A percentile compares a stretch with the other conserved stretches of the same genome.
These are phyloP conservation scores for Seriola dumerili DNA, from an alignment of 2,113 vertebrate species.

Conservation along the genomic window DNA sequence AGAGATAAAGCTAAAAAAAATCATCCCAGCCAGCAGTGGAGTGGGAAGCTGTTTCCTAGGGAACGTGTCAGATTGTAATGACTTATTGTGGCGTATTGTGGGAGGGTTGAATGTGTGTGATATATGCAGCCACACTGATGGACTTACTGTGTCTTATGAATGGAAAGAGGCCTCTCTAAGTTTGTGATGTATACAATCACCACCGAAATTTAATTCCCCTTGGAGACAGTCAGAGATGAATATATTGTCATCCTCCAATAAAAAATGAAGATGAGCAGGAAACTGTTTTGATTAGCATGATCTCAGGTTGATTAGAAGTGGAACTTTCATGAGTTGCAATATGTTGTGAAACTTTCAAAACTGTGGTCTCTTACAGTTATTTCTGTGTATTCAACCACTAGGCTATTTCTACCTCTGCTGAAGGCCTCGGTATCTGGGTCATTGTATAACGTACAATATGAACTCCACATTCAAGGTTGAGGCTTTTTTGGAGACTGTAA, in stretches of 20 bases:
- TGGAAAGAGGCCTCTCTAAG: slow-evolving; percentile 1
- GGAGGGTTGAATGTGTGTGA: slow-evolving; percentile 55
- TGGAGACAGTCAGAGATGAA: neutral
- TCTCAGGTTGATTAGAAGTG: neutral
- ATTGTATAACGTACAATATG: neutral
- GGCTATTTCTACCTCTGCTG: neutral
- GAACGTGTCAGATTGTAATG: slow-evolving; percentile 62
- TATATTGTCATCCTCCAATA: neutral
- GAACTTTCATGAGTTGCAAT: neutral
- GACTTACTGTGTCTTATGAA: slow-evolving; percentile 32
- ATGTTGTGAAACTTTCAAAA: neutral
- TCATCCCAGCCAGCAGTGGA: slow-evolving; percentile 11
- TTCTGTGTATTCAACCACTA: neutral
- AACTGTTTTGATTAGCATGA: neutral
- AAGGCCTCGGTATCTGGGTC: slow-evolving; percentile 12
- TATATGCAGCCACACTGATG: slow-evolving; percentile 34
- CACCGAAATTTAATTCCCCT: slow-evolving; percentile 14
- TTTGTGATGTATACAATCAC: slow-evolving; percentile 25
- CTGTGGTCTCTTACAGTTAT: neutral
- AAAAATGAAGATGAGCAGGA: slow-evolving; percentile 1
- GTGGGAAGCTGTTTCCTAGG: slow-evolving; percentile 70
- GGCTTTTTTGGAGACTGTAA: neutral
- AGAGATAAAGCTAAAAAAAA: slow-evolving; percentile 26
- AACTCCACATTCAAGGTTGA: slow-evolving; percentile 21
- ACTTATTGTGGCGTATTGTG: slow-evolving; percentile 55